Conservation (phyloP, 2,797 vertebrate species). For the Hapalemur alaotrensis region DNA sequence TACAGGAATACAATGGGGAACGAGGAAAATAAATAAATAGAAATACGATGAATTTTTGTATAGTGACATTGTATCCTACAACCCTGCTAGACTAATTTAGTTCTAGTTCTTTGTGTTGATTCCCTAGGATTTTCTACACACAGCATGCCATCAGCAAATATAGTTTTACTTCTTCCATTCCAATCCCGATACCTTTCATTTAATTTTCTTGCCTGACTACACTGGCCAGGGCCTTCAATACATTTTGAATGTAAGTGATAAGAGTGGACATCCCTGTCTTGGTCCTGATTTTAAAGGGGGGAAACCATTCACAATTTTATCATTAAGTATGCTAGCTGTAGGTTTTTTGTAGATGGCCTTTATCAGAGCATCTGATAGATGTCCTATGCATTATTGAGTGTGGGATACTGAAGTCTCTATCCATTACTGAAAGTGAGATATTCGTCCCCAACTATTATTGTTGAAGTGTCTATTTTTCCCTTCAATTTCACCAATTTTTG, state of each 20-base stretch:
- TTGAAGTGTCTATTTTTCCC: background rate
- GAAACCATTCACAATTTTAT: conserved; percentile 1
- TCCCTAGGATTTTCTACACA: background rate
- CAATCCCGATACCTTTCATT: background rate
- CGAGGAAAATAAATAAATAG: background rate
- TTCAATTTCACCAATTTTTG: background rate
- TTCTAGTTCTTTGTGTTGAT: background rate
- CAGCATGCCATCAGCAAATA: background rate
- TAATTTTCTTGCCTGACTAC: background rate
- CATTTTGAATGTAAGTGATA: background rate
- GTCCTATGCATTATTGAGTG: background rate
- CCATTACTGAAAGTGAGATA: background rate
- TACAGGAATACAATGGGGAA: background rate
- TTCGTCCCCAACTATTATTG: background rate
- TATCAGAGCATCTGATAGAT: background rate
- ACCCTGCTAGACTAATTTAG: background rate
- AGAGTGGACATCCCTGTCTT: background rate
- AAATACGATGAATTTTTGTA: background rate
- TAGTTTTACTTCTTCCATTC: background rate
- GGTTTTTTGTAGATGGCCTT: background rate
- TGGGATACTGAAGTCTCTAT: background rate
- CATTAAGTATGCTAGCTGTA: background rate
- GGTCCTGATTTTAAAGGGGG: background rate
- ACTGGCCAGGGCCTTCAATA: background rate
- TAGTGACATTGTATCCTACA: background rate